Percentiles rank a stretch among this genome's conserved stretches.
These are phyloP conservation scores for Tupiocoris notatus DNA, from an alignment of 2,888 invertebrate genomes.

Conservation along the genomic window DNA sequence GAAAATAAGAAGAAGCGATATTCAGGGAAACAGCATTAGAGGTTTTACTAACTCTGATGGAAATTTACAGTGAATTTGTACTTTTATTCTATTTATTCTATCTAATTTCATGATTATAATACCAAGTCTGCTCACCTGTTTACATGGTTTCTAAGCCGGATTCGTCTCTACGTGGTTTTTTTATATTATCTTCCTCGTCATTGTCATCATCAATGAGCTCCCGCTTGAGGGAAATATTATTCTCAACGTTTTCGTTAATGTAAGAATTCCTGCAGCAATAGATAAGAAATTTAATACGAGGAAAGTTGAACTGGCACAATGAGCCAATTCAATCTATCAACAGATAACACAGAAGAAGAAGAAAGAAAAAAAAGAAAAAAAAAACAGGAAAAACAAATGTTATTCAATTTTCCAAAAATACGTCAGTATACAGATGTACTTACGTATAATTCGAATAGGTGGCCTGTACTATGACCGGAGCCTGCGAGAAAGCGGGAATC, in stretches of 20 bases:
- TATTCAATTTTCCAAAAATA: no score
- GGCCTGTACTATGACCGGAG: slow-evolving; percentile 48
- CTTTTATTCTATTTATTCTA: neutral
- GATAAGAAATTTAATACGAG: neutral
- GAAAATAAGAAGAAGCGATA: no score
- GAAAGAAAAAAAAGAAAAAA: no score
- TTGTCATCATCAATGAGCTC: slow-evolving; percentile 36
- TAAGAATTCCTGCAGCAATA: slow-evolving; percentile 44
- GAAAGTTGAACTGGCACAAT: no score
- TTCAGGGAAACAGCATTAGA: no score
- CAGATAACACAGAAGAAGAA: neutral
- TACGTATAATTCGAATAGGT: slow-evolving; percentile 46
- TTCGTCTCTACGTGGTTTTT: slow-evolving; percentile 43
- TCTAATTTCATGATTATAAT: neutral
- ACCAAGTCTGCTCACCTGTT: slow-evolving; percentile 17
- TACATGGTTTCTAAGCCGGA: slow-evolving; percentile 25
- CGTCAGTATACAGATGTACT: slow-evolving; percentile 30
- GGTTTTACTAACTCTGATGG: no score
- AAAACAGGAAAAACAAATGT: neutral
- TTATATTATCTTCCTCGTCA: slow-evolving; percentile 42
- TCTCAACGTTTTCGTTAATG: slow-evolving; percentile 41
- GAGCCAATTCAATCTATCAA: no score
- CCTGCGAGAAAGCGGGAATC: slow-evolving; percentile 43
- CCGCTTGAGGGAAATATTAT: slow-evolving; percentile 41
- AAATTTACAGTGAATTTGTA: no score